Conservation (phyloP, 2,113 vertebrate genomes). For the Pedionomus torquatus region DNA sequence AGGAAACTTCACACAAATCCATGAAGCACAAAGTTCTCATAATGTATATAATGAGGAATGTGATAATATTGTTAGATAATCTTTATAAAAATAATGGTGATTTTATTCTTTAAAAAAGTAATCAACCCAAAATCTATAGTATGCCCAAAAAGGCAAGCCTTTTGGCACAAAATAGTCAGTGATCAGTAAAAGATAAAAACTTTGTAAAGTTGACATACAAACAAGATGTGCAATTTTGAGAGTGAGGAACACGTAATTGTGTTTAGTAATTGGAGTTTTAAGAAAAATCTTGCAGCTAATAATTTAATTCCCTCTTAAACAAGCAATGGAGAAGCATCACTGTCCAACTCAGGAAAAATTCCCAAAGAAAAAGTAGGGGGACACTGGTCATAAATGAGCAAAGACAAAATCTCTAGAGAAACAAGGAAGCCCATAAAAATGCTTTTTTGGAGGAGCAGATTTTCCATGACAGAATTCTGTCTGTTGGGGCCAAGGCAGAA, state of each 20-base stretch:
- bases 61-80: not conserved
- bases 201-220: not conserved
- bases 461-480: not conserved
- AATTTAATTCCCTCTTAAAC: not conserved
- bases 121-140: not conserved
- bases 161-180: not conserved
- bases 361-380: not conserved
- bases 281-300: not conserved
- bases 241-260: not conserved
- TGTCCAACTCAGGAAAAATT: not conserved
- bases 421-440: not conserved
- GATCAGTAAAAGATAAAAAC: not conserved
- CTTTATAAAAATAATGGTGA: not conserved
- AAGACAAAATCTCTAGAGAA: not conserved
- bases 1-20: not conserved
- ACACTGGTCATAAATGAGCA: not conserved
- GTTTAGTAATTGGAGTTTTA: not conserved
- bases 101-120: not conserved
- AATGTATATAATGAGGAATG: not conserved
- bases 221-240: not conserved
- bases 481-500: not conserved
- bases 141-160: not conserved
- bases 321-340: not conserved
- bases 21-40: not conserved
- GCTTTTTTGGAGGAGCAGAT: not conserved